phyloP scores from a whole-genome alignment of 2,888 invertebrate species.

The Adineta ricciae region DNA sequence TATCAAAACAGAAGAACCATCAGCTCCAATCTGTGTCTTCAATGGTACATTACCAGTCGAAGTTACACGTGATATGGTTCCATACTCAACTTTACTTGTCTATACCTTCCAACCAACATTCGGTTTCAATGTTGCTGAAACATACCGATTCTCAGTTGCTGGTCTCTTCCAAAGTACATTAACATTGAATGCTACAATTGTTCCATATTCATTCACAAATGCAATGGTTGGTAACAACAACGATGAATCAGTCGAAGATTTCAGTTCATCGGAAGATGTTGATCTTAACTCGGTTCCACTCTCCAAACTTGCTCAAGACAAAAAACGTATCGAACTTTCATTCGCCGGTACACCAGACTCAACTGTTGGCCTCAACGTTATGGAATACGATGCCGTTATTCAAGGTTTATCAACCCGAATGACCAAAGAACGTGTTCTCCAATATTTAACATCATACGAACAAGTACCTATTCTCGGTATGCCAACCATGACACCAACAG shows the following conservation, averaged over 20 bases:
- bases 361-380: background rate
- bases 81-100: background rate
- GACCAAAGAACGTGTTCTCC: background rate
- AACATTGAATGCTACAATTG: background rate
- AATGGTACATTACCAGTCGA: background rate
- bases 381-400: background rate
- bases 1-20: background rate
- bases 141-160: background rate
- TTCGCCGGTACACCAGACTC: background rate
- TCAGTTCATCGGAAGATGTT: background rate
- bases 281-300: background rate
- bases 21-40: background rate
- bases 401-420: background rate
- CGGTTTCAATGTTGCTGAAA: background rate
- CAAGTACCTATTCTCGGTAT: background rate
- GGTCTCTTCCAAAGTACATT: background rate
- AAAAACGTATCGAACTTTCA: background rate
- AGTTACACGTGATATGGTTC: background rate
- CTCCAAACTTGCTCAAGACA: background rate
- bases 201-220: background rate
- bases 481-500: background rate
- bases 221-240: background rate
- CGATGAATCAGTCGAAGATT: background rate
- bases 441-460: background rate
- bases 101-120: background rate